Base-by-base conservation (phyloP, 1,140 invertebrate genomes). In the Zeugodacus cucurbitae region DNA sequence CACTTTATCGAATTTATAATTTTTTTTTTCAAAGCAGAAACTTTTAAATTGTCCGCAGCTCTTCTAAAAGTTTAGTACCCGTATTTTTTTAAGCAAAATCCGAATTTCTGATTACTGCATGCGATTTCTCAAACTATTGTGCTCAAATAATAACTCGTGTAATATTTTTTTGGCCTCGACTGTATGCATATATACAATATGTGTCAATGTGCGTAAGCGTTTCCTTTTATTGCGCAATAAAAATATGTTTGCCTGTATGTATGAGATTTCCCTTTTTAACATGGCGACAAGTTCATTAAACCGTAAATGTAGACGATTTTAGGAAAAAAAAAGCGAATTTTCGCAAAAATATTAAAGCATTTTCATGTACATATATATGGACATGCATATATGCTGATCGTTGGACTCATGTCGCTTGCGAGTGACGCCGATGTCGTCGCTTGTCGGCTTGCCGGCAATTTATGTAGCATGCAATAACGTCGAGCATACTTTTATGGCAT, bases 401-500 rank as follows among this genome's bases (percentile, higher is more conserved):
- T 17, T 37, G 32, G 67, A 37, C 67, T 20, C 14, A 67, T 2
- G 14, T 0, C 29, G 67, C 20, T 22, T 41, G 20, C 67, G 32
- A 41, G 34, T 74, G 34, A 41, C 20, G 32, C 4, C 14, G 64
- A 67, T 67, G 14, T 32, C 64, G 64, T 74, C 67, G 67, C 20
- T 7, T 20, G 74, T 48, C 74, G 44, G n/a, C 41, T 82, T 5
- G 74, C 37, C 74, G 74, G 74, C n/a, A 82, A 74, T 41, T 74
- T 74, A 74, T 74, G 37, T 74, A 74, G 67, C 67, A 74, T 74
- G 67, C 67, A 74, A 74, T 34, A 37, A 74, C 7, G 67, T 17
- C n/a, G 22, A 74, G 67, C 67, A 74, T 74, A 74, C 41, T 74
- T 74, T 82, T 44, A 82, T 82, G 74, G 41, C n/a, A 82, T 48